These are phyloP conservation scores for Dorcus parallelipipedus DNA, from an alignment of 2,888 invertebrate genomes.

Conservation along the genomic window DNA sequence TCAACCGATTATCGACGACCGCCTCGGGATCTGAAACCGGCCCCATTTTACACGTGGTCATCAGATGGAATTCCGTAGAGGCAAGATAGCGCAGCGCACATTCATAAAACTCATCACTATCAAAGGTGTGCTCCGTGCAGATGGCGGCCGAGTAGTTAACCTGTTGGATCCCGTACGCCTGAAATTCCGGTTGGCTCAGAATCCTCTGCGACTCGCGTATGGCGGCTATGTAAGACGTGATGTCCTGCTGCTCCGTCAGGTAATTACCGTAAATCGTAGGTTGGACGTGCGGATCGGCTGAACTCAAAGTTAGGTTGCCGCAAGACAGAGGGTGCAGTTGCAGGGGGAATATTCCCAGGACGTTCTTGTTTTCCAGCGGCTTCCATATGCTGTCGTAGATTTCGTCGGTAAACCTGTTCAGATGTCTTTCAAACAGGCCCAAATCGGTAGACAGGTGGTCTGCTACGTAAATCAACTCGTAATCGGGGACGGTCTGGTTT, in stretches of 20 bases:
- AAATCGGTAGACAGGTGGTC: conserved; percentile 42
- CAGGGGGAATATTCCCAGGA: conserved; percentile 58
- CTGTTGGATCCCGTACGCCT: conserved; percentile 46
- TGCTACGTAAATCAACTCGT: conserved; percentile 66
- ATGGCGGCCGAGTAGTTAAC: conserved; percentile 51
- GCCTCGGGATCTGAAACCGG: conserved; percentile 51
- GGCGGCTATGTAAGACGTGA: conserved; percentile 39
- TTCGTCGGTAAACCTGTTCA: conserved; percentile 57
- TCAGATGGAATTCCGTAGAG: conserved; percentile 53
- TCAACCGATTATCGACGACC: conserved; percentile 55
- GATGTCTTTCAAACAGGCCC: conserved; percentile 34
- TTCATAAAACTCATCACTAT: conserved; percentile 53
- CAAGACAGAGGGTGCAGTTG: conserved; percentile 68
- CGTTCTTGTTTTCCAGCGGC: conserved; percentile 49
- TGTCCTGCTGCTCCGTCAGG: conserved; percentile 57
- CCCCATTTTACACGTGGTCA: conserved; percentile 58
- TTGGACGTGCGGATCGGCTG: conserved; percentile 65
- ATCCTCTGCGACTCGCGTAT: conserved; percentile 52
- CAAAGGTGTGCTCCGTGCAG: conserved; percentile 46
- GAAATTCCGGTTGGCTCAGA: conserved; percentile 50
- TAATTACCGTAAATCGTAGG: conserved; percentile 78
- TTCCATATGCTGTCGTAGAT: conserved; percentile 57
- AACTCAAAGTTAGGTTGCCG: conserved; percentile 65
- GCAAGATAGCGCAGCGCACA: conserved; percentile 51
- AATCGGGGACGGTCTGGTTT: conserved; percentile 57